phyloP scores from a whole-genome alignment of 2,797 vertebrate genomes.

The Crocodylus rhombifer region DNA sequence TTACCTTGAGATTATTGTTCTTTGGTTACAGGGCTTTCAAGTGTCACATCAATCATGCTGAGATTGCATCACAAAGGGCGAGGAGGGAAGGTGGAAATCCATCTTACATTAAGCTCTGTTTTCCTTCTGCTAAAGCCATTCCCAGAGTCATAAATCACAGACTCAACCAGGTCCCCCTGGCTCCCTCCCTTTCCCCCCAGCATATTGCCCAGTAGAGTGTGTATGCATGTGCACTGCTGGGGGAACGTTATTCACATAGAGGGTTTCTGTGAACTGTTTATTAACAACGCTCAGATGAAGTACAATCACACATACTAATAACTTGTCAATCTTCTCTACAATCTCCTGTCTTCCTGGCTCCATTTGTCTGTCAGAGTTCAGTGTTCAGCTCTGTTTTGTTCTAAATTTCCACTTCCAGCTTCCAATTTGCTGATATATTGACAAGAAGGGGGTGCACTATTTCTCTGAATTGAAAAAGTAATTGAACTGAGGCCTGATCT shows the following conservation, averaged over 20 bases:
- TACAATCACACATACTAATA: background rate
- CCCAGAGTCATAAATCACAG: background rate
- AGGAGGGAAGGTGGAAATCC: background rate
- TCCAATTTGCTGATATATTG: constrained; percentile 21
- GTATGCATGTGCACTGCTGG: background rate
- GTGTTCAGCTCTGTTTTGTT: accelerated
- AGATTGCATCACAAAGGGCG: background rate
- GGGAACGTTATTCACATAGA: background rate
- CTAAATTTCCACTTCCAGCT: constrained; percentile 8
- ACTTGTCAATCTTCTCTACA: background rate
- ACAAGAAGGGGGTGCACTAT: background rate
- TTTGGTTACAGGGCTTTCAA: background rate
- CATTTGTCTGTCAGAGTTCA: background rate
- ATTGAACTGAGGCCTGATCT: background rate
- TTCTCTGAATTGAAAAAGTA: background rate
- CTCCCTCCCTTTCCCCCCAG: background rate
- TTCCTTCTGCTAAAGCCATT: constrained; percentile 48
- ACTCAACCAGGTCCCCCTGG: background rate
- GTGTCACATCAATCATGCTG: background rate
- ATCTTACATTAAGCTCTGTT: background rate
- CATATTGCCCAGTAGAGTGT: accelerated
- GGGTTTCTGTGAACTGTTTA: background rate
- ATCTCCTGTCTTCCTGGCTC: background rate
- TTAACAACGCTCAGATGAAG: background rate
- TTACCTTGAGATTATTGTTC: background rate